Conservation (phyloP, 2,888 invertebrate genomes). For the Sclerodermus sp. region DNA sequence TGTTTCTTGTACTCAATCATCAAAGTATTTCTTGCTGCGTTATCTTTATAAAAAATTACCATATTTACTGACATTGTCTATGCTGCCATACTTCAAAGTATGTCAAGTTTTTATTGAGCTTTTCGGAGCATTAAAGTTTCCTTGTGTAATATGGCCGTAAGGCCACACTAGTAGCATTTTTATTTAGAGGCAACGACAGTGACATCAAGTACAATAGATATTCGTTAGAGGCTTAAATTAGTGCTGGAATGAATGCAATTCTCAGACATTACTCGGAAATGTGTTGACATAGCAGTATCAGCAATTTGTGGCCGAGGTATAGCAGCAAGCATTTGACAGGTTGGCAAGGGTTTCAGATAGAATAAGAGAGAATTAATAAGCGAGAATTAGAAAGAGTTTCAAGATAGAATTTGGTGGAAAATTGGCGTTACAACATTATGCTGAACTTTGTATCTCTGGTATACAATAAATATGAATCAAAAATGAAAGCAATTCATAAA, state of each 20-base stretch:
- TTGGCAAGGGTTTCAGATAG: conserved; percentile 47
- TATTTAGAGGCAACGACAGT: conserved; percentile 11
- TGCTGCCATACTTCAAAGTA: conserved; percentile 44
- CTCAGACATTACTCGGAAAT: conserved; percentile 43
- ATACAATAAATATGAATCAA: too few relatives aligned
- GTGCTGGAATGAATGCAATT: conserved; percentile 45
- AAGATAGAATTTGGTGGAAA: background rate
- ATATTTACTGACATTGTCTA: conserved; percentile 17
- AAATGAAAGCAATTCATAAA: too few relatives aligned
- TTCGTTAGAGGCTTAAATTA: conserved; percentile 33
- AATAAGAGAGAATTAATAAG: conserved; percentile 38
- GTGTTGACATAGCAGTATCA: conserved; percentile 52
- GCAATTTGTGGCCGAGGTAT: conserved; percentile 55
- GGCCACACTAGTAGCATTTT: conserved; percentile 15
- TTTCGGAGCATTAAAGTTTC: conserved; percentile 13
- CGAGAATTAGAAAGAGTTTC: conserved; percentile 2
- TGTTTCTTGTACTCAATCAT: too few relatives aligned
- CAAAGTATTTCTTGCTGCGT: too few relatives aligned
- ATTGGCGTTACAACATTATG: too few relatives aligned
- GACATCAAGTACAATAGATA: conserved; percentile 16
- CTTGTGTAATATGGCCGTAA: conserved; percentile 17
- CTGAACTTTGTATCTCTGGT: too few relatives aligned
- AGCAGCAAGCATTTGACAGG: conserved; percentile 57
- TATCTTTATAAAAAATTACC: background rate
- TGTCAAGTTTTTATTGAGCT: conserved; percentile 8